Base-by-base conservation (phyloP, 2,797 vertebrate genomes). In the Darevskia mixta region DNA sequence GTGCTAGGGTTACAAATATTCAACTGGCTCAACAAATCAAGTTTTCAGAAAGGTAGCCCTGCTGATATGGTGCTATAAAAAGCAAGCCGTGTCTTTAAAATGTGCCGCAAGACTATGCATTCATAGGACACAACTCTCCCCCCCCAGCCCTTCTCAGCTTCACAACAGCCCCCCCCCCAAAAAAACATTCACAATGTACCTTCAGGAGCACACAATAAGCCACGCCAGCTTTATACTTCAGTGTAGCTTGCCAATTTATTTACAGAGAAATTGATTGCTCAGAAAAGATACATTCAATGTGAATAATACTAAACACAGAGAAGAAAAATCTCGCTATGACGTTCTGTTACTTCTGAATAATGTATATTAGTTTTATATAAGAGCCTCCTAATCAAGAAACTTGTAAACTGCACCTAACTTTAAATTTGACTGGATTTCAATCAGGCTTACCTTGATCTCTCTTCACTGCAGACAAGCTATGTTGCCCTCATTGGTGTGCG, bases 231-330 rank as follows among this genome's bases (percentile, higher is more conserved):
- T 45, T 72, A 38, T 25, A 38, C 64, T 69, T 80, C 27, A 58
- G 49, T 73, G 41, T 76, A 35, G 72, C 8, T 27, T 75, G 41
- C 38, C n/a, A 4, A 5, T 75, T 87, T 87, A 75, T 87, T 87
- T 75, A n/a, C 58, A 25, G 80, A 76, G 69, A 64, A 13, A 38
- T 17, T 73, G 69, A 45, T 45, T 45, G 29, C 58, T 64, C 49
- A 27, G 27, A 86, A n/a, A 29, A 8, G n/a, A 43, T 64, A 64
- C 61, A 45, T 64, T 72, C 20, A 82, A 41, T 66, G 41, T 20
- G 29, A 73, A 81, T 75, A 73, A 87, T 38, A 32, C 69, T 61
- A 82, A 64, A 32, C 23, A 82, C 27, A 75, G 72, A 8, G 27
- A 38, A 75, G 23, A 4, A n/a, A 43, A 3, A 61, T 82, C 61